Conservation (phyloP, 30 jellyfish, hydroid and myxozoan species). For the Hydractinia echinata region DNA sequence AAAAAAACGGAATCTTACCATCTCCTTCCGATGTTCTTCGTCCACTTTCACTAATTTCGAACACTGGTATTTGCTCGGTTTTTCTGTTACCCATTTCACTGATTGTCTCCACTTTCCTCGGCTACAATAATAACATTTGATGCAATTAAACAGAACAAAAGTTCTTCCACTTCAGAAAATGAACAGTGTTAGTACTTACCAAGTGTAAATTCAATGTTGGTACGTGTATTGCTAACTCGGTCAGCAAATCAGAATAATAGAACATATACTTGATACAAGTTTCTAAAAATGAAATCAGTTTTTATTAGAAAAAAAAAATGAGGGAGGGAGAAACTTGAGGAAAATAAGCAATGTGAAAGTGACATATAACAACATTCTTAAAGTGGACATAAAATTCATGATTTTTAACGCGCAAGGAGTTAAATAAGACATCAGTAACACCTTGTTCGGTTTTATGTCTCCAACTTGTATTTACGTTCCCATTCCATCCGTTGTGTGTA, state of each 20-base stretch:
- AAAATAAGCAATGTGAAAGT: background rate
- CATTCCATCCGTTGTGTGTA: constrained; percentile 90
- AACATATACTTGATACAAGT: constrained; percentile 38
- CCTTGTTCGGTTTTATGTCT: background rate
- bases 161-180: background rate
- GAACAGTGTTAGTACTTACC: constrained; percentile 27
- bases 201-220: constrained; percentile 61
- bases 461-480: constrained; percentile 62
- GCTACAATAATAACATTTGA: background rate
- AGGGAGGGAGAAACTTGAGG: background rate
- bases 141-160: background rate
- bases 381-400: too few species aligned
- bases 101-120: background rate
- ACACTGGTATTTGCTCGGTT: constrained; percentile 10
- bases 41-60: constrained; percentile 11
- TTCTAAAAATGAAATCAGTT: background rate
- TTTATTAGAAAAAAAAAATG: background rate
- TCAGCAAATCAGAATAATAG: constrained; percentile 68
- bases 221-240: constrained; percentile 81
- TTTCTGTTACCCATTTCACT: background rate
- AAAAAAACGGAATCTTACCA: too few species aligned
- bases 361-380: background rate
- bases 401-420: too few species aligned
- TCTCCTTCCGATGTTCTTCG: too few species aligned
- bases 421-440: background rate